A percentile compares a stretch with the other conserved stretches of the same genome.
phyloP scores from a whole-genome alignment of 2,113 vertebrate species.

The Hippoglossus stenolepis region DNA sequence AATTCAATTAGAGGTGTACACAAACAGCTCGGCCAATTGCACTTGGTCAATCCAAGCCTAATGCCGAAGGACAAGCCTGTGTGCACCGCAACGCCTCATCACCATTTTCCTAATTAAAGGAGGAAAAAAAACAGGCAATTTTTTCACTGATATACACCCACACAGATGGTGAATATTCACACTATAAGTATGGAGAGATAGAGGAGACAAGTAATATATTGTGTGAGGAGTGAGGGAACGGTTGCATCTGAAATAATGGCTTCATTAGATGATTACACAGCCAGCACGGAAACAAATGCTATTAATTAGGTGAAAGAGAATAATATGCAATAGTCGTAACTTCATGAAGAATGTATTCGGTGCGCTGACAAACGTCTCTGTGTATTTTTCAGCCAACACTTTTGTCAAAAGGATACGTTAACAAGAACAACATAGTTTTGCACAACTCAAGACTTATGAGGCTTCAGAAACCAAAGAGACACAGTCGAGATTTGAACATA shows the following conservation, averaged over 20 bases:
- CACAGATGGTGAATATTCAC: slow-evolving; percentile 53
- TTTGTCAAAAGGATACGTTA: slow-evolving; percentile 13
- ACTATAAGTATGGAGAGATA: slow-evolving; percentile 23
- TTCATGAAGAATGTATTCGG: slow-evolving; percentile 1
- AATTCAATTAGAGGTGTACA: slow-evolving; percentile 71
- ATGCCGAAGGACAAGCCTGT: slow-evolving; percentile 59
- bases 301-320: slow-evolving; percentile 19
- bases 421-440: slow-evolving; percentile 28
- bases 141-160: slow-evolving; percentile 59
- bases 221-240: slow-evolving; percentile 13
- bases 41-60: slow-evolving; percentile 48
- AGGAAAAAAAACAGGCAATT: slow-evolving; percentile 39
- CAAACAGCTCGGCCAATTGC: slow-evolving; percentile 66
- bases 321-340: not conserved
- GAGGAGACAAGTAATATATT: slow-evolving; percentile 28
- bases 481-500: slow-evolving; percentile 43
- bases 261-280: slow-evolving; percentile 26
- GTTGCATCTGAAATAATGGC: slow-evolving; percentile 25
- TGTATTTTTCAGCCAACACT: not conserved
- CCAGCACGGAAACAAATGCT: slow-evolving; percentile 26
- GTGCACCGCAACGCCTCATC: slow-evolving; percentile 43
- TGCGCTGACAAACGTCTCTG: not conserved
- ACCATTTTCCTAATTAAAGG: slow-evolving; percentile 49
- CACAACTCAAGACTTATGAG: slow-evolving; percentile 26
- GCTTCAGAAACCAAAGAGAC: slow-evolving; percentile 48